These are phyloP conservation scores for Romanogobio albipinnatus DNA, from an alignment of 2,113 vertebrate genomes.

Conservation along the genomic window DNA sequence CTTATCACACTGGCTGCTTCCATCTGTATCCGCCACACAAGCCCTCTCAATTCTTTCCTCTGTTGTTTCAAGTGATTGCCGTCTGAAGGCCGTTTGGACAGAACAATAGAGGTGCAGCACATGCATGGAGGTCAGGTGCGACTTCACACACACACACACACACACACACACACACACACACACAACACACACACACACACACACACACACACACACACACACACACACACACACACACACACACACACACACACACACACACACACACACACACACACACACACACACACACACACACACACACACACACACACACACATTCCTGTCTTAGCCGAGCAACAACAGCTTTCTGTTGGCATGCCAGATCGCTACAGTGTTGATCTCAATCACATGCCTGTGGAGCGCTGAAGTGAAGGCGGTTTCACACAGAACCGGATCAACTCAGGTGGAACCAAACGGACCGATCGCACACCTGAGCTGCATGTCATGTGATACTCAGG, in stretches of 20 bases:
- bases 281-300: neutral
- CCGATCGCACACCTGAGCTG: neutral
- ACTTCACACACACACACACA: slow-evolving; percentile 4
- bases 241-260: too few relatives aligned
- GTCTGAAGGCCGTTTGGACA: neutral
- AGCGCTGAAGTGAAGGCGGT: slow-evolving; percentile 19
- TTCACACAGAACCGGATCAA: slow-evolving; percentile 29
- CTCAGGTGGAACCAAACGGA: slow-evolving; percentile 12
- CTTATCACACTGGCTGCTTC: slow-evolving; percentile 1
- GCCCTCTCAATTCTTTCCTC: slow-evolving; percentile 11
- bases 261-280: too few relatives aligned
- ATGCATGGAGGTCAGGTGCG: neutral
- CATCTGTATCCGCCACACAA: slow-evolving; percentile 39
- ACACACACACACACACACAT: slow-evolving; percentile 7
- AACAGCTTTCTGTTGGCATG: neutral
- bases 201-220: neutral
- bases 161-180: slow-evolving; percentile 34
- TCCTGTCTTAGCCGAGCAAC: neutral
- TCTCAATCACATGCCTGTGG: slow-evolving; percentile 8
- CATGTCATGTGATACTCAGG: slow-evolving; percentile 4
- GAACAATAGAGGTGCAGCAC: slow-evolving; percentile 30
- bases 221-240: too few relatives aligned
- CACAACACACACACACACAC: slow-evolving; percentile 34
- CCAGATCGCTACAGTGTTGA: neutral
- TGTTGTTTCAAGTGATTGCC: slow-evolving; percentile 11